Evolutionary conservation across 1,140 invertebrate genomes (phyloP).

Genomic region (Caenorhabditis inopinata): DNA sequence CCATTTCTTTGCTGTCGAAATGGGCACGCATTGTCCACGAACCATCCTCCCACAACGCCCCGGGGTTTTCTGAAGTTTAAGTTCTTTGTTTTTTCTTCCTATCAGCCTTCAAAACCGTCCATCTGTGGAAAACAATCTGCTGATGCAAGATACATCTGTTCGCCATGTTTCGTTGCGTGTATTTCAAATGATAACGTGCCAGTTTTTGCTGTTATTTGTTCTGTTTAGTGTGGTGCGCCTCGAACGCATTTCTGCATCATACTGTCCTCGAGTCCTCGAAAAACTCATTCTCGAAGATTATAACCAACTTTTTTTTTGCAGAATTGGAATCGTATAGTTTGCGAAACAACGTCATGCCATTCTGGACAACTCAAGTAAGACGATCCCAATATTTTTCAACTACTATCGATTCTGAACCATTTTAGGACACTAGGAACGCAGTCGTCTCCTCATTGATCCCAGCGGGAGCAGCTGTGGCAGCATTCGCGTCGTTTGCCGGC

Average conservation of each 20-base stretch:
- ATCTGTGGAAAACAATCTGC: too few species aligned
- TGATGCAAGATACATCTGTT: neutral
- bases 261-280: too few species aligned
- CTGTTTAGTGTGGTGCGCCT: too few species aligned
- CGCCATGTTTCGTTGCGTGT: neutral
- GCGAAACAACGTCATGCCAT: slow-evolving; percentile 39
- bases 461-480: slow-evolving; percentile 47
- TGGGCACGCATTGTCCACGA: neutral
- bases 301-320: neutral
- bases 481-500: slow-evolving; percentile 44
- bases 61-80: too few species aligned
- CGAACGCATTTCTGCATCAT: neutral
- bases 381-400: neutral
- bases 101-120: too few species aligned
- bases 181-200: neutral
- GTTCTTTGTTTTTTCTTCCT: too few species aligned
- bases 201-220: neutral
- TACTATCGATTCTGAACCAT: too few species aligned
- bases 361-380: slow-evolving; percentile 35
- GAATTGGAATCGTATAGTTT: neutral
- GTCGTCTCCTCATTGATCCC: slow-evolving; percentile 54
- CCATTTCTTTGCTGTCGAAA: too few species aligned
- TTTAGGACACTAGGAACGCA: slow-evolving; percentile 56
- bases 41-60: too few species aligned
- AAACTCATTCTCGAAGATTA: too few species aligned